A percentile compares a stretch with the other conserved stretches of the same genome.
These are phyloP conservation scores for Yponomeuta evonymella DNA, from an alignment of 2,888 invertebrate genomes.

Conservation along the genomic window DNA sequence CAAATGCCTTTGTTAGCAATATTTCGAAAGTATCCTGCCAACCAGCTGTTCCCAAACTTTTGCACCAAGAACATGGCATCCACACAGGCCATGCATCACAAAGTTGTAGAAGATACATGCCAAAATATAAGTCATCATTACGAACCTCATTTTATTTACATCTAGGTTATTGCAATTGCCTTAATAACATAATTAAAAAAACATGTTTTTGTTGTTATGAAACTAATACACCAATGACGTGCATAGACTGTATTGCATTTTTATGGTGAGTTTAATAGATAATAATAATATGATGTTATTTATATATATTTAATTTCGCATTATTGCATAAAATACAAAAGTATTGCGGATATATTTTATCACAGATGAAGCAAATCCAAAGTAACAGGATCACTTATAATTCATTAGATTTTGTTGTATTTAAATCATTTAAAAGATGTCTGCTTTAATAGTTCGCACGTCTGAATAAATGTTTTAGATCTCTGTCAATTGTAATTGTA, in stretches of 20 bases:
- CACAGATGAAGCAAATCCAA: background rate
- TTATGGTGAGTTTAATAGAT: slow-evolving; percentile 43
- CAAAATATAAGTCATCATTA: slow-evolving; percentile 40
- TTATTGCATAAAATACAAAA: background rate
- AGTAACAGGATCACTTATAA: slow-evolving; percentile 19
- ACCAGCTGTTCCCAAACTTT: background rate
- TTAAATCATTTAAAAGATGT: background rate
- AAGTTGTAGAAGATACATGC: slow-evolving; percentile 19
- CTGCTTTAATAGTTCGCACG: background rate
- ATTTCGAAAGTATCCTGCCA: background rate
- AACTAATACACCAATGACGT: slow-evolving; percentile 52
- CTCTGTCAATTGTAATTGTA: background rate
- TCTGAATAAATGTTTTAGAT: background rate
- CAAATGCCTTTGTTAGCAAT: background rate
- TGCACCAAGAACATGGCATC: slow-evolving; percentile 16
- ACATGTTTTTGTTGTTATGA: slow-evolving; percentile 27
- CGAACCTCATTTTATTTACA: slow-evolving; percentile 63
- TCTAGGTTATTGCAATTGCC: slow-evolving; percentile 59
- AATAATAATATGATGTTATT: background rate
- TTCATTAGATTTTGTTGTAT: slow-evolving; percentile 32
- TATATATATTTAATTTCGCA: background rate
- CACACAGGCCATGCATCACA: slow-evolving; percentile 16
- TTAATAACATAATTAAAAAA: slow-evolving; percentile 46
- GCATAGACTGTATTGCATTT: slow-evolving; percentile 71
- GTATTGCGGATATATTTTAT: background rate